phyloP scores from a whole-genome alignment of 92 coral and sea anemone species.

The Zoanthus solanderi region DNA sequence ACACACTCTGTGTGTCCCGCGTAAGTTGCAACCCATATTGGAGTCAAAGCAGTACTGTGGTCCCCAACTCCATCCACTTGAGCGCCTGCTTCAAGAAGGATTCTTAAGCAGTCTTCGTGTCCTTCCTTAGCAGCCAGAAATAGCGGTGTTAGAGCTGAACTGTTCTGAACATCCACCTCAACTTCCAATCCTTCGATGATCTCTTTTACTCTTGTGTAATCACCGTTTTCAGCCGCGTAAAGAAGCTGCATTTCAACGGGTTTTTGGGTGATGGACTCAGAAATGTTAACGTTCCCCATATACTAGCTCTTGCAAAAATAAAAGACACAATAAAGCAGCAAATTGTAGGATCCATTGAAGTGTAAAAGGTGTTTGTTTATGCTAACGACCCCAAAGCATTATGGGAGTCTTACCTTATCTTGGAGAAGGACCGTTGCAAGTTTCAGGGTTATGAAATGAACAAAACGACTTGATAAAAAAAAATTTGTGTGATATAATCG shows the following conservation, averaged over 20 bases:
- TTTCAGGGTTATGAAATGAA: constrained; percentile 45
- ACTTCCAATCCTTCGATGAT: constrained; percentile 61
- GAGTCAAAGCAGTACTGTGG: constrained; percentile 71
- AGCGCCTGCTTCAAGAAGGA: constrained; percentile 83
- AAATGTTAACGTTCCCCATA: constrained; percentile 80
- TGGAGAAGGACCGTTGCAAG: constrained; percentile 12
- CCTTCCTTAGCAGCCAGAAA: constrained; percentile 91
- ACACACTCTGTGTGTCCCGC: constrained; percentile 85
- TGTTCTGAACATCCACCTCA: constrained; percentile 71
- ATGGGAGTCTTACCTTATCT: neutral
- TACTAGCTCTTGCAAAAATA: neutral
- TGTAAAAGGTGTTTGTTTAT: neutral
- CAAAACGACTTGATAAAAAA: neutral
- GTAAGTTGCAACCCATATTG: constrained; percentile 90
- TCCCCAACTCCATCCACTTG: constrained; percentile 84
- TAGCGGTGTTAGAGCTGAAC: constrained; percentile 83
- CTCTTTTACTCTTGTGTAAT: constrained; percentile 55
- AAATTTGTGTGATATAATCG: neutral
- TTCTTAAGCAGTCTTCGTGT: constrained; percentile 74
- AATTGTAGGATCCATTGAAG: neutral
- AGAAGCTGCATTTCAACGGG: constrained; percentile 78
- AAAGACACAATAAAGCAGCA: constrained; percentile 1
- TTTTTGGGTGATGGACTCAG: constrained; percentile 65
- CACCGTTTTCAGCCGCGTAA: constrained; percentile 83
- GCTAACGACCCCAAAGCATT: constrained; percentile 23